A percentile compares a stretch with the other conserved stretches of the same genome.
Evolutionary conservation across 2,113 vertebrate genomes (phyloP).

Genomic region (Rhynchomys soricoides): DNA sequence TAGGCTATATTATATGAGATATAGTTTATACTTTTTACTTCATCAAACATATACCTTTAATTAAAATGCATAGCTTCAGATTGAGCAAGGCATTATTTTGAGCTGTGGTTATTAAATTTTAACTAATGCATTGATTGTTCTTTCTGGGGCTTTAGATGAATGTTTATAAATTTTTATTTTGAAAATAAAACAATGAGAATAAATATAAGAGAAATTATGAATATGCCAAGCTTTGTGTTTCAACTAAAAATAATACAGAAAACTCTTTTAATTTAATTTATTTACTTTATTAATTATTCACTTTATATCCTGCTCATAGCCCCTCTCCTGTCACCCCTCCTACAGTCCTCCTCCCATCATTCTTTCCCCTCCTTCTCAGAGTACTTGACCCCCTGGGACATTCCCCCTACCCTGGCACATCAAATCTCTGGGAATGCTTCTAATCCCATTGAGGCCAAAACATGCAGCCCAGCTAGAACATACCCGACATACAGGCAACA

Average conservation of each 20-base stretch:
- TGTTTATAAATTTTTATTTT: neutral
- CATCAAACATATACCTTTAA: neutral
- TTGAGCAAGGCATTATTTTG: neutral
- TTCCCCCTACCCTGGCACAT: too few species aligned
- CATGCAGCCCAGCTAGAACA: too few species aligned
- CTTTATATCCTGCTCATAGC: too few species aligned
- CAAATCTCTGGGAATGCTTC: too few species aligned
- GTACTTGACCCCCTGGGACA: too few species aligned
- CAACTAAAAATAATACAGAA: slow-evolving; percentile 62
- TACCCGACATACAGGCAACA: too few species aligned
- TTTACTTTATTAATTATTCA: too few species aligned
- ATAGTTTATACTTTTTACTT: neutral
- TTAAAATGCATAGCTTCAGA: neutral
- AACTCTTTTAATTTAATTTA: slow-evolving; percentile 14
- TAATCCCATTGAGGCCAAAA: too few species aligned
- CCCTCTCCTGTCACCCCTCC: too few species aligned
- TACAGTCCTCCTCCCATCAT: too few species aligned
- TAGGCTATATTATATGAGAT: neutral
- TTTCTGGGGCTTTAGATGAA: neutral
- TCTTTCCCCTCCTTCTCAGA: too few species aligned
- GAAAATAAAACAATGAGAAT: neutral
- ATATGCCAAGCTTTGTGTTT: slow-evolving; percentile 15
- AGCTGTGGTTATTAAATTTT: neutral
- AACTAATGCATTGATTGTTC: neutral
- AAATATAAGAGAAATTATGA: neutral